Percentiles rank a stretch among this genome's conserved stretches.
Evolutionary conservation across 92 coral and sea anemone species (phyloP).

Genomic region (Epizoanthus illoricatus): DNA sequence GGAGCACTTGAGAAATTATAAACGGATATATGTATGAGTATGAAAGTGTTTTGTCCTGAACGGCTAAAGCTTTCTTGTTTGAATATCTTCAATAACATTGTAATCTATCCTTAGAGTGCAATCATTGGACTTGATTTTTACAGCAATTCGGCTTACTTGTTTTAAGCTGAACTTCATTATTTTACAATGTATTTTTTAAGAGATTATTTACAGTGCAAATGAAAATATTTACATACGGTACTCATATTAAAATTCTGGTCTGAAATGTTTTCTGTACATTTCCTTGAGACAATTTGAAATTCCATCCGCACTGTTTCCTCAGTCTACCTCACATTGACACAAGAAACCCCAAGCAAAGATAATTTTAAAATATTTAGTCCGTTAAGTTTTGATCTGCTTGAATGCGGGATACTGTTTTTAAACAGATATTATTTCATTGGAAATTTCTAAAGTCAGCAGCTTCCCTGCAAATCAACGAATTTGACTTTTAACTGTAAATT

Average conservation of each 20-base stretch:
- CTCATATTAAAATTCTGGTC: no score
- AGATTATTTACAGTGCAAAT: no score
- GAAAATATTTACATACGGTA: no score
- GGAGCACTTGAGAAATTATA: not conserved
- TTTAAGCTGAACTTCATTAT: no score
- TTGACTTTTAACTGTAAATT: no score
- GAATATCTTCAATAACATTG: not conserved
- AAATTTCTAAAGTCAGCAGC: not conserved
- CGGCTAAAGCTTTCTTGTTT: not conserved
- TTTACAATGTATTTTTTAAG: no score
- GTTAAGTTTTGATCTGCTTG: slow-evolving; percentile 12
- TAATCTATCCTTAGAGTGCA: no score
- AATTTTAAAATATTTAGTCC: slow-evolving; percentile 10
- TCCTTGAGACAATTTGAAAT: no score
- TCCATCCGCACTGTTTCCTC: not conserved
- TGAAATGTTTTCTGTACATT: no score
- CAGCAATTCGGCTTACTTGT: no score
- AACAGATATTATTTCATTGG: not conserved
- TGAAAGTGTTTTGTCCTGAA: not conserved
- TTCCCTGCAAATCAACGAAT: not conserved
- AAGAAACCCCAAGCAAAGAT: not conserved
- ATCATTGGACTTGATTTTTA: no score
- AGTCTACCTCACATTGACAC: not conserved
- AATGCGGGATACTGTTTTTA: not conserved
- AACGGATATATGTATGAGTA: not conserved